These are phyloP conservation scores for Eulimnadia texana DNA, from an alignment of 1,140 invertebrate genomes.

Conservation along the genomic window DNA sequence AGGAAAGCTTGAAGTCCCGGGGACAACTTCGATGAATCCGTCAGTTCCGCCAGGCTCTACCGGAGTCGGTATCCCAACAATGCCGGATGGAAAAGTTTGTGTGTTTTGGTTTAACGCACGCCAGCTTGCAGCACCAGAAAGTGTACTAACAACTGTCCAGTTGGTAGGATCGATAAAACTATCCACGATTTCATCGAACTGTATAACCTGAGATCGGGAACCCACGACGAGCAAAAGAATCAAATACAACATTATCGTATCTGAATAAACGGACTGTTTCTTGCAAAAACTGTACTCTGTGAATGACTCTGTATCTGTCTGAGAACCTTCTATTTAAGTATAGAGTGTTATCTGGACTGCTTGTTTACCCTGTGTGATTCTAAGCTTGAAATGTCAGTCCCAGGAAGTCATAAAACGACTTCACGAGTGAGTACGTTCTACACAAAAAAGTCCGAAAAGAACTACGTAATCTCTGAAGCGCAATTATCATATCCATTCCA, in stretches of 20 bases:
- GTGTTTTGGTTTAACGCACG: neutral
- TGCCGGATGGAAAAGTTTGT: neutral
- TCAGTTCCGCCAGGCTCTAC: neutral
- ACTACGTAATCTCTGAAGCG: neutral
- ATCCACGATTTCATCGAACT: neutral
- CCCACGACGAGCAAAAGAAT: neutral
- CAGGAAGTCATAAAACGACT: neutral
- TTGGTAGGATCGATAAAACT: neutral
- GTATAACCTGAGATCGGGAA: neutral
- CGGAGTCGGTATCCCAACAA: neutral
- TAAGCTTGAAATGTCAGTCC: neutral
- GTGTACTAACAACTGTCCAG: neutral
- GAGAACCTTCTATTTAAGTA: neutral
- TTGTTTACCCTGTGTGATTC: neutral
- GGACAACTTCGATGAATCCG: neutral
- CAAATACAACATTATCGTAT: neutral
- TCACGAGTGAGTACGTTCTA: neutral
- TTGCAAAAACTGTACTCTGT: neutral
- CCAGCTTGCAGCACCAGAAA: neutral
- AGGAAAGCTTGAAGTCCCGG: neutral
- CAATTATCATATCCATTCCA: neutral
- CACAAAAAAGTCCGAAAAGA: neutral
- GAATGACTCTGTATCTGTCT: neutral
- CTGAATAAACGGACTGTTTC: too few species aligned
- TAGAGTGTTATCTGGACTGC: neutral